Conservation (phyloP, 2,888 invertebrate species). For the Elmis aenea region DNA sequence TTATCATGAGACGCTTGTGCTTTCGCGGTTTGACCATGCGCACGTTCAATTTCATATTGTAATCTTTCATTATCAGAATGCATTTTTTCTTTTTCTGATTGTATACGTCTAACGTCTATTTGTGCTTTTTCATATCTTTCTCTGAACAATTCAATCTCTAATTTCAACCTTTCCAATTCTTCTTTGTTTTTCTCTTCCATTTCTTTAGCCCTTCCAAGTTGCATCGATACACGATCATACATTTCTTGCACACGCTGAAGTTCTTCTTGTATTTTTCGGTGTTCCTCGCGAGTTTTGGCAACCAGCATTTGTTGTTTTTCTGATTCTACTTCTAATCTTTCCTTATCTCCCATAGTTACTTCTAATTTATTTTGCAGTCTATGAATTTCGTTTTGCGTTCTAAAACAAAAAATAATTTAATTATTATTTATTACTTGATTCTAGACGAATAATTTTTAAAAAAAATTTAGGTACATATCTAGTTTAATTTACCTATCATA, state of each 20-base stretch:
- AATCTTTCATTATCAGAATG: constrained; percentile 78
- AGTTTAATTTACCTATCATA: constrained; percentile 85
- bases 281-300: constrained; percentile 78
- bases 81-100: constrained; percentile 81
- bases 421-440: background rate
- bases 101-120: constrained; percentile 74
- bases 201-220: constrained; percentile 81
- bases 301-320: constrained; percentile 78
- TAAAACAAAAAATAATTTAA: constrained; percentile 41
- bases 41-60: constrained; percentile 80
- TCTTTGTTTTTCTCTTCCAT: constrained; percentile 87
- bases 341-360: constrained; percentile 81
- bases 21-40: constrained; percentile 81
- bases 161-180: constrained; percentile 68
- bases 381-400: constrained; percentile 85
- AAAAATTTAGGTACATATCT: background rate
- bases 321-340: constrained; percentile 76
- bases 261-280: constrained; percentile 83
- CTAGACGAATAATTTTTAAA: background rate
- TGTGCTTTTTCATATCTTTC: constrained; percentile 86
- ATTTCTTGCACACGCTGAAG: constrained; percentile 79
- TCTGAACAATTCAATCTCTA: constrained; percentile 81
- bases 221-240: constrained; percentile 81
- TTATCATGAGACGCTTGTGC: constrained; percentile 82
- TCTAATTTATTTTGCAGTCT: constrained; percentile 85